A percentile compares a stretch with the other conserved stretches of the same genome.
Evolutionary conservation across 2,888 invertebrate species (phyloP).

Genomic region (Drosophila suboccidentalis): DNA sequence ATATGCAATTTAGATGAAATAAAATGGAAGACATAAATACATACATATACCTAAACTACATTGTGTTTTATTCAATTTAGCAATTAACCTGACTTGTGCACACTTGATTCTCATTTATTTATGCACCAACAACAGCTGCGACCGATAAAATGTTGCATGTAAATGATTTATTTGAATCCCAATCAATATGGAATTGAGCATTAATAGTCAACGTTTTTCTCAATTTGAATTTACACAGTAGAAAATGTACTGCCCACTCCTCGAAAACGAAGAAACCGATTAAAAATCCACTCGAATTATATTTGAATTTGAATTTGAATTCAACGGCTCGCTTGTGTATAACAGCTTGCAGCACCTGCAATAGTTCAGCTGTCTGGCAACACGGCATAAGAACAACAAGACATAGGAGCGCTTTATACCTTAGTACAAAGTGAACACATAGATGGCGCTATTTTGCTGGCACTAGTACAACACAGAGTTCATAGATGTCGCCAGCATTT

Average conservation of each 20-base stretch:
- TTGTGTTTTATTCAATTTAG: slow-evolving; percentile 13
- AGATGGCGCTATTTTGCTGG: not conserved
- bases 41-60: slow-evolving; percentile 23
- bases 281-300: not conserved
- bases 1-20: slow-evolving; percentile 54
- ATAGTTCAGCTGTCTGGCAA: slow-evolving; percentile 14
- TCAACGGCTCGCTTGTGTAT: slow-evolving; percentile 4
- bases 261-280: not conserved
- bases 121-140: not conserved
- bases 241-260: not conserved
- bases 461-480: not conserved
- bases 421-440: not conserved
- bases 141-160: not conserved
- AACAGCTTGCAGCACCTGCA: slow-evolving; percentile 27
- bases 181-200: no score
- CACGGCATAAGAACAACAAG: not conserved
- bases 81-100: not conserved
- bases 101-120: not conserved
- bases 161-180: not conserved
- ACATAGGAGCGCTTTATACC: slow-evolving; percentile 3
- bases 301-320: slow-evolving; percentile 33
- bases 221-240: not conserved
- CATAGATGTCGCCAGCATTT: slow-evolving; percentile 3
- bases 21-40: slow-evolving; percentile 42
- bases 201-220: not conserved